Evolutionary conservation across 2,797 vertebrate species (phyloP).

Genomic region (Chiloscyllium punctatum): DNA sequence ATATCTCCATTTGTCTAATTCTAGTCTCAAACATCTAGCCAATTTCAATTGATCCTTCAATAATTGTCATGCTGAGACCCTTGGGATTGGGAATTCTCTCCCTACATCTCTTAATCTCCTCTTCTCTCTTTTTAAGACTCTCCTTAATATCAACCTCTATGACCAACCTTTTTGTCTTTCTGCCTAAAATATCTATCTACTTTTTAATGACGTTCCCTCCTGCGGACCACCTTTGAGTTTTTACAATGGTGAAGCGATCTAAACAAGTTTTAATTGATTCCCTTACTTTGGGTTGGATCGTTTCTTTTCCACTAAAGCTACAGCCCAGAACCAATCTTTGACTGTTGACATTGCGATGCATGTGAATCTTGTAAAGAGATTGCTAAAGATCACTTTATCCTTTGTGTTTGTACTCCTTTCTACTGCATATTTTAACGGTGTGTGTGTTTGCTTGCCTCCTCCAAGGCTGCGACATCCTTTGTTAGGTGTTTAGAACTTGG

Average conservation of each 20-base stretch:
- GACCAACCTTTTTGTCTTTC: too few relatives aligned
- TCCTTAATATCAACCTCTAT: neutral
- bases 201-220: neutral
- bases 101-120: neutral
- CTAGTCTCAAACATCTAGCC: neutral
- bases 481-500: slow-evolving; percentile 81
- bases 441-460: slow-evolving; percentile 40
- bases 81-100: neutral
- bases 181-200: neutral
- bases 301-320: neutral
- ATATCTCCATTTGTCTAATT: neutral
- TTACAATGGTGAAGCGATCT: neutral
- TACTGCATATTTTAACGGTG: slow-evolving; percentile 33
- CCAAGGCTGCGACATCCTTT: slow-evolving; percentile 82
- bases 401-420: neutral
- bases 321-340: neutral
- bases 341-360: neutral
- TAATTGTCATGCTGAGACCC: neutral
- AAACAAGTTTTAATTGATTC: neutral
- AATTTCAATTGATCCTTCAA: neutral
- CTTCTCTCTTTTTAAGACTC: neutral
- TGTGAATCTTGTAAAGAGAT: neutral
- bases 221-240: too few relatives aligned
- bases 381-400: neutral
- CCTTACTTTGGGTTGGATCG: neutral